These are phyloP conservation scores for Nebria salina DNA, from an alignment of 2,888 invertebrate species.

Conservation along the genomic window DNA sequence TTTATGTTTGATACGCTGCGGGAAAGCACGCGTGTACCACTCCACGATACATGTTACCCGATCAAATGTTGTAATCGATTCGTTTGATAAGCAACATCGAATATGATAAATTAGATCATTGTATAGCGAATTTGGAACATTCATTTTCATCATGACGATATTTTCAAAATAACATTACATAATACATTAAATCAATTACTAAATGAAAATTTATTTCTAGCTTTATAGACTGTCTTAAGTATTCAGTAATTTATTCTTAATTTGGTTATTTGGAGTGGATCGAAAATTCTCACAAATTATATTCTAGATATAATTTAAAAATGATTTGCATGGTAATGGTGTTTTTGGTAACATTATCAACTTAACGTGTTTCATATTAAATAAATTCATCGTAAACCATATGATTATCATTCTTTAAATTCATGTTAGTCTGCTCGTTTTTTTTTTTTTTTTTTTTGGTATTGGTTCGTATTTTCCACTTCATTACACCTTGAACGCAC, in stretches of 20 bases:
- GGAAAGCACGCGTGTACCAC: background rate
- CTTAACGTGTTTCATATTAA: background rate
- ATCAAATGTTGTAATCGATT: conserved; percentile 1
- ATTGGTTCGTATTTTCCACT: background rate
- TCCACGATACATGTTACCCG: background rate
- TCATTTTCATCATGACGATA: background rate
- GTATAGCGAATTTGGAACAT: background rate
- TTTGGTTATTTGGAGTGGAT: background rate
- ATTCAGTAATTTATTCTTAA: background rate
- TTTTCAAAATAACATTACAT: too few relatives aligned
- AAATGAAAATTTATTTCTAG: background rate
- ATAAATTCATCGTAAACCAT: conserved; percentile 1
- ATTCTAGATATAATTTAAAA: background rate
- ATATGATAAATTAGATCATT: background rate
- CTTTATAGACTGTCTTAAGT: too few relatives aligned
- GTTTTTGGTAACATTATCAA: background rate
- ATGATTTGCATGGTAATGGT: background rate
- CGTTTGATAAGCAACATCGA: background rate
- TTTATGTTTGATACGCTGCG: background rate
- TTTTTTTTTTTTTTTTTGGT: background rate
- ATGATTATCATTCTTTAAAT: background rate
- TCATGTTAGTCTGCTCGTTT: background rate
- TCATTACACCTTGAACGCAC: background rate
- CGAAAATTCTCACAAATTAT: background rate
- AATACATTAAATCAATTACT: background rate